Evolutionary conservation across 2,888 invertebrate species (phyloP).

Genomic region (Brachyptera risi): DNA sequence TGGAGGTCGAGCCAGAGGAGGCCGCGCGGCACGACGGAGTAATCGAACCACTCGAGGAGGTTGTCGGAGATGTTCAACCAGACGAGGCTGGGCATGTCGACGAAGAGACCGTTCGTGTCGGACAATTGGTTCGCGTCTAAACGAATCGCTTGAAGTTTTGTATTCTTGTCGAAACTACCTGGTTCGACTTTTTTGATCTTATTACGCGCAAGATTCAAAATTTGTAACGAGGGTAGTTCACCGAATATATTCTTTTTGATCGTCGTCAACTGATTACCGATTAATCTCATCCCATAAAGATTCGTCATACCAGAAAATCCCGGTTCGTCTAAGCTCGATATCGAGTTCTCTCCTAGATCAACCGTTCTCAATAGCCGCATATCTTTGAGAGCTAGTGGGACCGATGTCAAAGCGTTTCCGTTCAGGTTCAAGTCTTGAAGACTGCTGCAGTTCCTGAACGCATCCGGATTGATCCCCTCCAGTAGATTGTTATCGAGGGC

Average conservation of each 20-base stretch:
- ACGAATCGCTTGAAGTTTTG: slow-evolving; percentile 78
- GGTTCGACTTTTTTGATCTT: slow-evolving; percentile 72
- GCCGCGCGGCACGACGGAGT: slow-evolving; percentile 73
- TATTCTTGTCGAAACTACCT: slow-evolving; percentile 74
- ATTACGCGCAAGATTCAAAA: slow-evolving; percentile 84
- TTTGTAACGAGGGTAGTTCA: slow-evolving; percentile 75
- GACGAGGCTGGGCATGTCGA: slow-evolving; percentile 74
- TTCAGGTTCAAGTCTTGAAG: slow-evolving; percentile 87
- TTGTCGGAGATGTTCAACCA: slow-evolving; percentile 92
- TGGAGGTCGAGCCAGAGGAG: slow-evolving; percentile 88
- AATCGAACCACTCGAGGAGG: slow-evolving; percentile 84
- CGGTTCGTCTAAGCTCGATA: slow-evolving; percentile 73
- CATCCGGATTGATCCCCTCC: slow-evolving; percentile 79
- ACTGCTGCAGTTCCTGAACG: slow-evolving; percentile 86
- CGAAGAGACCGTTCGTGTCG: slow-evolving; percentile 79
- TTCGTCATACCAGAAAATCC: slow-evolving; percentile 81
- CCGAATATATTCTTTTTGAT: slow-evolving; percentile 75
- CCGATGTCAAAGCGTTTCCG: slow-evolving; percentile 74
- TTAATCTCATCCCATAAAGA: slow-evolving; percentile 81
- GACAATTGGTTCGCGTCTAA: slow-evolving; percentile 80
- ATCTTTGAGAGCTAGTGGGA: slow-evolving; percentile 77
- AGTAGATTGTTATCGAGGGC: slow-evolving; percentile 83
- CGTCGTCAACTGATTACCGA: slow-evolving; percentile 81
- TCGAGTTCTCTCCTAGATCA: slow-evolving; percentile 87
- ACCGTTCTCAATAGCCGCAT: slow-evolving; percentile 82